A percentile compares a stretch with the other conserved stretches of the same genome.
Conservation (phyloP, 1,140 invertebrate genomes). For the Leptinotarsa undecemlineata region DNA sequence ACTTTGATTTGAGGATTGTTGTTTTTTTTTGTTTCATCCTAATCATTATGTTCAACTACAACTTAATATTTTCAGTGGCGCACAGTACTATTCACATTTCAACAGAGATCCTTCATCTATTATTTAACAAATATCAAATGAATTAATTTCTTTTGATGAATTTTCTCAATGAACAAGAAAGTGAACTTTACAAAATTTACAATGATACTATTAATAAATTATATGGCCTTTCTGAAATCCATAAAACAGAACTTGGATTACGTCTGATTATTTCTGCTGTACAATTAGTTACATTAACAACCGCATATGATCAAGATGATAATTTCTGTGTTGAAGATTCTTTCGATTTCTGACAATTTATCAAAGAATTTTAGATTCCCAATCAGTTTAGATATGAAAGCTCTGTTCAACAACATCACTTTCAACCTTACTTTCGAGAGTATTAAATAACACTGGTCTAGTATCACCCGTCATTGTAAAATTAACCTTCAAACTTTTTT, state of each 20-base stretch:
- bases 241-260: not conserved
- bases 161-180: not conserved
- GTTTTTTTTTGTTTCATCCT: not conserved
- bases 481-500: not conserved
- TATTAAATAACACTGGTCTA: not conserved
- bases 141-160: not conserved
- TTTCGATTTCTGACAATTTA: not conserved
- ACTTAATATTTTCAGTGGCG: not conserved
- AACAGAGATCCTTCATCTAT: not conserved
- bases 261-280: not conserved
- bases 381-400: not conserved
- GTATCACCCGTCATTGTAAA: not conserved
- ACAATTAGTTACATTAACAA: not conserved
- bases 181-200: not conserved
- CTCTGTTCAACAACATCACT: not conserved
- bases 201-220: not conserved
- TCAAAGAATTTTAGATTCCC: not conserved
- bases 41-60: not conserved
- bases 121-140: conserved; percentile 1
- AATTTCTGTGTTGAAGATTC: not conserved
- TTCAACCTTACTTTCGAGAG: not conserved
- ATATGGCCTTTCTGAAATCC: not conserved
- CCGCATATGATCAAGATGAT: not conserved
- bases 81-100: not conserved
- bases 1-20: no score